phyloP scores from a whole-genome alignment of 2,797 vertebrate genomes.

The Astyanax mexicanus region DNA sequence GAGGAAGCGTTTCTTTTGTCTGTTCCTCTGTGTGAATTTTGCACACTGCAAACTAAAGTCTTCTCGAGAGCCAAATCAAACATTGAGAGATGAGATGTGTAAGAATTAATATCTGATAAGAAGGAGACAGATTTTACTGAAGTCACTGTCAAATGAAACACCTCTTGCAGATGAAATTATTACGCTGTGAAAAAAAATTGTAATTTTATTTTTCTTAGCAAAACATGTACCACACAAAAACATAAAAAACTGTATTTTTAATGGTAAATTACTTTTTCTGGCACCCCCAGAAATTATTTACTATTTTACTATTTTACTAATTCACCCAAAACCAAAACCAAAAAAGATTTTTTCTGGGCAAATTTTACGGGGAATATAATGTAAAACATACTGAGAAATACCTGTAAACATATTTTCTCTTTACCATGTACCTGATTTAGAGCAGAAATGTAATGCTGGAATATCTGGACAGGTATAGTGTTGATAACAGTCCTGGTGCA shows the following conservation, averaged over 20 bases:
- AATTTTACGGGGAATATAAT: too few species aligned
- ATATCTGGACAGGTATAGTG: constrained; percentile 20
- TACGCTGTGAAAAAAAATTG: too few species aligned
- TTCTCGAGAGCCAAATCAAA: constrained; percentile 15
- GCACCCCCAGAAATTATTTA: too few species aligned
- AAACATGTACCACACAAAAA: too few species aligned
- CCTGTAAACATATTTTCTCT: too few species aligned
- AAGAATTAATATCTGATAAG: constrained; percentile 12
- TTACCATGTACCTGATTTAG: constrained; percentile 13
- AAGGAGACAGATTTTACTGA: constrained; percentile 16
- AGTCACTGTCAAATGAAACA: neutral
- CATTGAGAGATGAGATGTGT: constrained; percentile 7
- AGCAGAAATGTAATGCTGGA: constrained; percentile 21
- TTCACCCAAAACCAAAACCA: too few species aligned
- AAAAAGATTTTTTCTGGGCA: too few species aligned
- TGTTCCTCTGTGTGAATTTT: constrained; percentile 33
- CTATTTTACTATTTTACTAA: too few species aligned
- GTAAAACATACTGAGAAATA: too few species aligned
- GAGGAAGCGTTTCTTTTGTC: constrained; percentile 22
- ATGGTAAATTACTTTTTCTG: too few species aligned
- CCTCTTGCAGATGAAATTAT: constrained; percentile 13
- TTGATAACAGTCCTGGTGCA: constrained; percentile 21
- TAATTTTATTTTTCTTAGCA: too few species aligned
- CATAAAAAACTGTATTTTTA: too few species aligned
- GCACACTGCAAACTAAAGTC: constrained; percentile 37